Evolutionary conservation across 2,888 invertebrate species (phyloP).

Genomic region (Acronicta alni): DNA sequence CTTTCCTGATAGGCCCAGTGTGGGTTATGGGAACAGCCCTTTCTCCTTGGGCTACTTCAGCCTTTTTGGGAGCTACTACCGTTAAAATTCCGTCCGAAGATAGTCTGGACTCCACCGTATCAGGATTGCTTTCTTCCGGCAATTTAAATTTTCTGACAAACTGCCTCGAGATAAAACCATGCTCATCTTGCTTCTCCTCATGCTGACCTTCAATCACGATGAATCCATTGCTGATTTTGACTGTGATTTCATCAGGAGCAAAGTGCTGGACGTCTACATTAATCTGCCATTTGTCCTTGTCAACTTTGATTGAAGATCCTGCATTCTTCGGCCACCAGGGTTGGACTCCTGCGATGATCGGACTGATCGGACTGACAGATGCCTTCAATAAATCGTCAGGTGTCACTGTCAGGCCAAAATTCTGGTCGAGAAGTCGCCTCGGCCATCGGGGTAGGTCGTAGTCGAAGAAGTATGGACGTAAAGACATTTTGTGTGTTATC

Average conservation of each 20-base stretch:
- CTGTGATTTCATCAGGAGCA: slow-evolving; percentile 92
- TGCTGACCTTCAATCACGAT: slow-evolving; percentile 94
- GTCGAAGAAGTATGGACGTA: slow-evolving; percentile 76
- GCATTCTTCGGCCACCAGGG: slow-evolving; percentile 81
- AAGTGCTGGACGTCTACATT: slow-evolving; percentile 94
- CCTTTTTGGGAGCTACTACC: slow-evolving; percentile 90
- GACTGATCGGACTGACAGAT: slow-evolving; percentile 67
- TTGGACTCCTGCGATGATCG: slow-evolving; percentile 66
- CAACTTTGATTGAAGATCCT: slow-evolving; percentile 84
- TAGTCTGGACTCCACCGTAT: slow-evolving; percentile 91
- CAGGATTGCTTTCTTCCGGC: slow-evolving; percentile 92
- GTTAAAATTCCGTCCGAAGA: slow-evolving; percentile 94
- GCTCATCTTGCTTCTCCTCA: slow-evolving; percentile 93
- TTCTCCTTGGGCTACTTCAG: slow-evolving; percentile 76
- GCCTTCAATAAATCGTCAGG: slow-evolving; percentile 78
- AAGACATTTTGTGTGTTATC: slow-evolving; percentile 69
- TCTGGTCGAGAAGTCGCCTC: slow-evolving; percentile 79
- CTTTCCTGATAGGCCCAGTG: slow-evolving; percentile 87
- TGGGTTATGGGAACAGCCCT: slow-evolving; percentile 89
- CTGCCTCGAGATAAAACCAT: slow-evolving; percentile 93
- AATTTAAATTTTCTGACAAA: slow-evolving; percentile 92
- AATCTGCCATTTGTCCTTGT: slow-evolving; percentile 90
- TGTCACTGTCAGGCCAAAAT: slow-evolving; percentile 79
- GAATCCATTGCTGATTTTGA: slow-evolving; percentile 92
- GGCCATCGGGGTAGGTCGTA: slow-evolving; percentile 78